A percentile compares a stretch with the other conserved stretches of the same genome.
Evolutionary conservation across 2,797 vertebrate genomes (phyloP).

Genomic region (Siniperca undulata): DNA sequence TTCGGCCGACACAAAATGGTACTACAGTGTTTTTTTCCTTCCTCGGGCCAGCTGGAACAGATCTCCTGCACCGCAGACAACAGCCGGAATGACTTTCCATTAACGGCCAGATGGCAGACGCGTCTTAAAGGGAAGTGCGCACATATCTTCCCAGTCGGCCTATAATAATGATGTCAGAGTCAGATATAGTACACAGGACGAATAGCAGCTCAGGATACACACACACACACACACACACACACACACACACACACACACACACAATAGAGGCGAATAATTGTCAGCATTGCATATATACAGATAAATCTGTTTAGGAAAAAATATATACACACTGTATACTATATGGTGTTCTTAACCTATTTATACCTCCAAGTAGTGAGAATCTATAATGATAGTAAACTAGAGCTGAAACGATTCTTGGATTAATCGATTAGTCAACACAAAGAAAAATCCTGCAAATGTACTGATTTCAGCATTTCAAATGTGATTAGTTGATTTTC

Average conservation of each 20-base stretch:
- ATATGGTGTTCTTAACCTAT: neutral
- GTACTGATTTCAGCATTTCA: neutral
- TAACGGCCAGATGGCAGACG: constrained; percentile 69
- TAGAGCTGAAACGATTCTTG: neutral
- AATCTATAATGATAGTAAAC: neutral
- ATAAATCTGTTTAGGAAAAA: neutral
- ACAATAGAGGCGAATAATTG: constrained; percentile 23
- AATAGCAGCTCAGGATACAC: constrained; percentile 34
- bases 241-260: constrained; percentile 26
- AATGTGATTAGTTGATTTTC: neutral
- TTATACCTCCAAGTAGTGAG: neutral
- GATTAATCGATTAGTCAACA: neutral
- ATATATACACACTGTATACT: neutral
- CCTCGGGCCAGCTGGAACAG: constrained; percentile 32
- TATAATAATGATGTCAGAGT: constrained; percentile 76
- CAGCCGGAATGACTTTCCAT: constrained; percentile 60
- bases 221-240: constrained; percentile 38
- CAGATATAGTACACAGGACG: constrained; percentile 45
- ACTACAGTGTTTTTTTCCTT: neutral
- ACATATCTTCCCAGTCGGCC: constrained; percentile 61
- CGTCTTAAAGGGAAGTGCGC: constrained; percentile 84
- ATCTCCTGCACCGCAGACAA: constrained; percentile 48
- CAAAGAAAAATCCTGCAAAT: neutral
- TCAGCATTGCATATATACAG: neutral
- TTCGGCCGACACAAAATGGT: constrained; percentile 79